These are phyloP conservation scores for Bungarus multicinctus DNA, from an alignment of 2,113 vertebrate genomes.

Conservation along the genomic window DNA sequence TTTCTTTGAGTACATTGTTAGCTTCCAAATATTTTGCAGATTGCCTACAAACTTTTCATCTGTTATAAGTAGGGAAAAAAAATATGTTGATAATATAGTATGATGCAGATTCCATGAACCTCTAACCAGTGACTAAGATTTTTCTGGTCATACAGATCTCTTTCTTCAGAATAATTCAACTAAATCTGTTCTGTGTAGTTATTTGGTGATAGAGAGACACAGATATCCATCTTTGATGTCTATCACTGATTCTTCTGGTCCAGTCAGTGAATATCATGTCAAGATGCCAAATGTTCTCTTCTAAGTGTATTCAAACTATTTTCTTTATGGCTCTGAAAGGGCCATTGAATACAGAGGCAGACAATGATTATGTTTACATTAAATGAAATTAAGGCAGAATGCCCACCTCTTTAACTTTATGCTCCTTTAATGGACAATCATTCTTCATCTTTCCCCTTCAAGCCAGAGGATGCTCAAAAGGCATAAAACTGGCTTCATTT, in stretches of 20 bases:
- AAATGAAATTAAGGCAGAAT: slow-evolving; percentile 67
- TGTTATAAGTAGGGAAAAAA: background rate
- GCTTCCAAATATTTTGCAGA: background rate
- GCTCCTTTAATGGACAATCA: slow-evolving; percentile 60
- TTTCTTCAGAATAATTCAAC: background rate
- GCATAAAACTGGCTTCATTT: slow-evolving; percentile 62
- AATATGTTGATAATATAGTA: background rate
- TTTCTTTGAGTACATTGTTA: background rate
- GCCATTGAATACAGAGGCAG: slow-evolving; percentile 43
- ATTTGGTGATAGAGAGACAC: background rate
- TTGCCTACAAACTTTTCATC: background rate
- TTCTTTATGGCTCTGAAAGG: slow-evolving; percentile 48
- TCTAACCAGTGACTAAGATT: background rate
- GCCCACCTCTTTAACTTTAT: slow-evolving; percentile 59
- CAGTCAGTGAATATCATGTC: slow-evolving; percentile 4
- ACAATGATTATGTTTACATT: slow-evolving; percentile 64
- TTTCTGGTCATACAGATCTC: no score
- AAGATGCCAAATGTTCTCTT: background rate
- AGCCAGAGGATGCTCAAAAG: slow-evolving; percentile 62
- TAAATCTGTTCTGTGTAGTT: background rate
- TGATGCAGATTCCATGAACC: background rate
- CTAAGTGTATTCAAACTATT: slow-evolving; percentile 41
- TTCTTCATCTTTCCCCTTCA: slow-evolving; percentile 66
- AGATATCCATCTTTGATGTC: background rate
- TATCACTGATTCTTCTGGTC: background rate